These are phyloP conservation scores for Nymphalis urticae DNA, from an alignment of 2,888 invertebrate species.

Conservation along the genomic window DNA sequence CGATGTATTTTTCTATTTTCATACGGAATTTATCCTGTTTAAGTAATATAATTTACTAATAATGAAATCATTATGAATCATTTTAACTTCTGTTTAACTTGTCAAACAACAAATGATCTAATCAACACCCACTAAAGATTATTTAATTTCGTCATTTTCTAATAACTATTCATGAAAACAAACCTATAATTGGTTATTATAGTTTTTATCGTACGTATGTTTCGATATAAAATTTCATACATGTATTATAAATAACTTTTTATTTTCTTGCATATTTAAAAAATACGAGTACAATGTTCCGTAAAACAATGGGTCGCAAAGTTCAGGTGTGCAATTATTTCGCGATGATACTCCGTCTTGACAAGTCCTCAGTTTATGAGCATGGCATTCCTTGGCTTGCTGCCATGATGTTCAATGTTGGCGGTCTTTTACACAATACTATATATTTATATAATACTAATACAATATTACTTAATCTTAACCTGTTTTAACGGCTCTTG, in stretches of 20 bases:
- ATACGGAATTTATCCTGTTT: background rate
- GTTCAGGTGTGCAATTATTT: slow-evolving; percentile 23
- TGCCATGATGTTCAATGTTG: slow-evolving; percentile 35
- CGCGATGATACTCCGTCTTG: slow-evolving; percentile 20
- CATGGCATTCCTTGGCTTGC: slow-evolving; percentile 32
- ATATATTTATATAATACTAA: slow-evolving; percentile 10
- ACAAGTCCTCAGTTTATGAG: slow-evolving; percentile 29
- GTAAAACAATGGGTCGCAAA: slow-evolving; percentile 1
- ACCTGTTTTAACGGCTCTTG: background rate
- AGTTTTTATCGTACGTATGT: background rate
- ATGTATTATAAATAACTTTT: background rate
- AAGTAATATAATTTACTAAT: background rate
- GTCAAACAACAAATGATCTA: slow-evolving; percentile 57
- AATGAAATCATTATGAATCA: slow-evolving; percentile 33
- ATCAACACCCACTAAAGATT: slow-evolving; percentile 60
- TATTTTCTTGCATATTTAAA: background rate
- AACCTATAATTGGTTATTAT: background rate
- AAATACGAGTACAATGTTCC: background rate
- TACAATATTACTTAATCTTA: background rate
- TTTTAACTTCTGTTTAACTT: slow-evolving; percentile 30
- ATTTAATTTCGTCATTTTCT: slow-evolving; percentile 36
- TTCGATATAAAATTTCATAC: background rate
- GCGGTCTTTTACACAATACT: slow-evolving; percentile 36
- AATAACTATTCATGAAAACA: slow-evolving; percentile 16
- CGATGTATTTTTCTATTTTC: background rate